Conservation (phyloP, 2,797 vertebrate genomes). For the Pogonophryne albipinna region DNA sequence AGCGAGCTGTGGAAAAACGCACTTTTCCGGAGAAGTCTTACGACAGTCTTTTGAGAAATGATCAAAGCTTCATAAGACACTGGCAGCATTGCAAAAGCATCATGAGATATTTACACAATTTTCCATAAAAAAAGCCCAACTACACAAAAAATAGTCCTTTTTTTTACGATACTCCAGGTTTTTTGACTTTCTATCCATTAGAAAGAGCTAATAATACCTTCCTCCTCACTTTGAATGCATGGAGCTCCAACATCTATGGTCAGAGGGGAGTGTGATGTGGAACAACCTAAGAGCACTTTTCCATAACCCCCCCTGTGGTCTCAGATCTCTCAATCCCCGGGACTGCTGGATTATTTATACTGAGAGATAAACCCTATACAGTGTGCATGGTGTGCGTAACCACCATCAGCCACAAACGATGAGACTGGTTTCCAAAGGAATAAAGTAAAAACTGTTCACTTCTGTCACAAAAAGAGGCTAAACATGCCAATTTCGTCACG, state of each 20-base stretch:
- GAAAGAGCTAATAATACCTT: constrained; percentile 40
- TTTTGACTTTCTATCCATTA: background rate
- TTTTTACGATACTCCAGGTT: too few relatives aligned
- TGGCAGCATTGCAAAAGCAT: too few relatives aligned
- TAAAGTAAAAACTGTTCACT: constrained; percentile 1
- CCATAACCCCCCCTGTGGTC: constrained; percentile 49
- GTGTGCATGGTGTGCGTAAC: background rate
- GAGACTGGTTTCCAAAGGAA: background rate
- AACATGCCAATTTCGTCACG: background rate
- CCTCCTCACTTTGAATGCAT: constrained; percentile 36
- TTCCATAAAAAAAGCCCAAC: too few relatives aligned
- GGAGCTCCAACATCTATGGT: constrained; percentile 59
- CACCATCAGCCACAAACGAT: background rate
- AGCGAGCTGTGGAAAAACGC: constrained; percentile 56
- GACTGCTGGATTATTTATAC: constrained; percentile 27
- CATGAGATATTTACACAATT: too few relatives aligned
- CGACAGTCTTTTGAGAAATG: too few relatives aligned
- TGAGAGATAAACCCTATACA: constrained; percentile 20
- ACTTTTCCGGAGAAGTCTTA: constrained; percentile 39
- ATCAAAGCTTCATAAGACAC: too few relatives aligned
- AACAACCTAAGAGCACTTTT: constrained; percentile 60
- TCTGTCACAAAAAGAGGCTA: background rate
- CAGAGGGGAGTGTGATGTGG: constrained; percentile 42
- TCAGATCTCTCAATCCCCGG: constrained; percentile 1
- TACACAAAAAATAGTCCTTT: too few relatives aligned